Evolutionary conservation across 2,888 invertebrate genomes (phyloP).

Genomic region (Tenodera sinensis): DNA sequence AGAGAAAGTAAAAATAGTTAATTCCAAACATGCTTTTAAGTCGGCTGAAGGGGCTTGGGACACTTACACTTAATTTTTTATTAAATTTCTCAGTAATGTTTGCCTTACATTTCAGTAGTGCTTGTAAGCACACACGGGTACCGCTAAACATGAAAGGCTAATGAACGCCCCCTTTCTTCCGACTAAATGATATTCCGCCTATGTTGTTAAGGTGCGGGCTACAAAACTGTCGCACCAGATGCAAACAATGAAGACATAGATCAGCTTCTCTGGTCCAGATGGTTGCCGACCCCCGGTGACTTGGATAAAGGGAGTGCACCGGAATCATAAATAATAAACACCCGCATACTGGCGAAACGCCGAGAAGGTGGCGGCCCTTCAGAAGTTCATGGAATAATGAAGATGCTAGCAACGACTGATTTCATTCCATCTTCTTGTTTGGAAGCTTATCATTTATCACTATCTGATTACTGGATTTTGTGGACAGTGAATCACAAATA

Average conservation of each 20-base stretch:
- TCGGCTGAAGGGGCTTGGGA: too few species aligned
- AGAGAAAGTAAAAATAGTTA: too few species aligned
- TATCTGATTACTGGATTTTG: too few species aligned
- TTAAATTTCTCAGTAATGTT: too few species aligned
- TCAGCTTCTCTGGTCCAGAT: background rate
- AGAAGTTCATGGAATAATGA: background rate
- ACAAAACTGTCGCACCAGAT: background rate
- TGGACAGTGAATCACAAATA: too few species aligned
- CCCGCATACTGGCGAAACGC: background rate
- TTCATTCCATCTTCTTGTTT: too few species aligned
- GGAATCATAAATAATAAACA: background rate
- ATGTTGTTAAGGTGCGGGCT: background rate
- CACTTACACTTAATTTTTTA: too few species aligned
- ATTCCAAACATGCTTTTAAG: too few species aligned
- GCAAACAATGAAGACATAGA: background rate
- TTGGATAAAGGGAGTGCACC: background rate
- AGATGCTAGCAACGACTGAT: too few species aligned
- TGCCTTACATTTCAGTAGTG: too few species aligned
- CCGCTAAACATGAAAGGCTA: background rate
- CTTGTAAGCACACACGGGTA: background rate
- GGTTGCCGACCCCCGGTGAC: background rate
- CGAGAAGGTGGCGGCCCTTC: background rate
- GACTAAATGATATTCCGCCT: background rate
- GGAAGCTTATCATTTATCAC: too few species aligned
- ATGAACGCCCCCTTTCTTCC: background rate